A percentile compares a stretch with the other conserved stretches of the same genome.
Evolutionary conservation across 2,797 vertebrate species (phyloP).

Genomic region (Danio albolineatus): DNA sequence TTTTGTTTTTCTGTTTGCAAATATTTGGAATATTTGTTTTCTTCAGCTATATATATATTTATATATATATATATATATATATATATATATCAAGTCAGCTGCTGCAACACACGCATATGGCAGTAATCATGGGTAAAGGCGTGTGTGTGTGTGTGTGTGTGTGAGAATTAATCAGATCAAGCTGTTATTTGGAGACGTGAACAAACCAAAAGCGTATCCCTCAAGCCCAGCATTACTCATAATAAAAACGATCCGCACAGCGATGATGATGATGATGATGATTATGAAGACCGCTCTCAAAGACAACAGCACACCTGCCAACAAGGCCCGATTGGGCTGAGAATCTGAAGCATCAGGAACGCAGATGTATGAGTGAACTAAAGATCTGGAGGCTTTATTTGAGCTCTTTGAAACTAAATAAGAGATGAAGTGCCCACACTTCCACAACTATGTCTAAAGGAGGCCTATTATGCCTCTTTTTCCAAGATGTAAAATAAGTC

Average conservation of each 20-base stretch:
- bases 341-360: background rate
- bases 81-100: constrained; percentile 5
- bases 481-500: no score
- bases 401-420: background rate
- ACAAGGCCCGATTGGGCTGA: background rate
- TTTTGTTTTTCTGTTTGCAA: constrained; percentile 9
- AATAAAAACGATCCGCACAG: background rate
- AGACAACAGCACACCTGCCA: constrained; percentile 19
- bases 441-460: background rate
- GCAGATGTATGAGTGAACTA: background rate
- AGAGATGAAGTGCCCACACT: background rate
- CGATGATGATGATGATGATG: background rate
- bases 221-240: constrained; percentile 32
- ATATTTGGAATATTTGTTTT: constrained; percentile 17
- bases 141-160: background rate
- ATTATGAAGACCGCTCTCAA: background rate
- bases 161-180: constrained; percentile 46
- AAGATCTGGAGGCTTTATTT: background rate
- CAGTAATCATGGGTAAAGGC: constrained; percentile 3
- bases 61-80: background rate
- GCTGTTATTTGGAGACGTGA: constrained; percentile 29
- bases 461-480: no score
- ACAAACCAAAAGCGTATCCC: constrained; percentile 5
- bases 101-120: constrained; percentile 18
- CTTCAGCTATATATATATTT: constrained; percentile 2